Conservation (phyloP, 1,140 invertebrate species). For the Holcopasites calliopsidis region DNA sequence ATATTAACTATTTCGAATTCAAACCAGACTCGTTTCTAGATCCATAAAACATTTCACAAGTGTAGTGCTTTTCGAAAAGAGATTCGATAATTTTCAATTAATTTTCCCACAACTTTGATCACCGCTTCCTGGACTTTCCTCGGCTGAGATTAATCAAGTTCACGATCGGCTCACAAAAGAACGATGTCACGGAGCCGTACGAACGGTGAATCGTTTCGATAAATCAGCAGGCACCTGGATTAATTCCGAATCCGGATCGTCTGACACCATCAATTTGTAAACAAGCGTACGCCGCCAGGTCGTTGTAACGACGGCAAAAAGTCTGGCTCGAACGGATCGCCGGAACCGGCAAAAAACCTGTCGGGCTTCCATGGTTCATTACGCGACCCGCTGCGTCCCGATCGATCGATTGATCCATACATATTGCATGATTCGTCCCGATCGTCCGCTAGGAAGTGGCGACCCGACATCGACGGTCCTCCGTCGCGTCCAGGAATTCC, state of each 20-base stretch:
- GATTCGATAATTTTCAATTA: no score
- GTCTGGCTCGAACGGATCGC: slow-evolving; percentile 45
- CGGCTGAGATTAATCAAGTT: slow-evolving; percentile 28
- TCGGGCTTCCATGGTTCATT: slow-evolving; percentile 67
- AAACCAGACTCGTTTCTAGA: no score
- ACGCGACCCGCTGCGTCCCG: slow-evolving; percentile 56
- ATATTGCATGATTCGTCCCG: slow-evolving; percentile 66
- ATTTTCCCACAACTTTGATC: no score
- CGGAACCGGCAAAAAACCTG: slow-evolving; percentile 60
- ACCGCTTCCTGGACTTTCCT: no score
- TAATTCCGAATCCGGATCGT: slow-evolving; percentile 16
- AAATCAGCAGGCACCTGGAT: slow-evolving; percentile 36
- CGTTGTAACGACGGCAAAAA: slow-evolving; percentile 47
- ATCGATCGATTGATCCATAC: slow-evolving; percentile 60
- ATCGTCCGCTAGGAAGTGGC: slow-evolving; percentile 60
- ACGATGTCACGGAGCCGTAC: background rate
- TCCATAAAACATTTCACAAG: no score
- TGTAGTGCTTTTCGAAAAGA: no score
- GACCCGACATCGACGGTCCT: slow-evolving; percentile 36
- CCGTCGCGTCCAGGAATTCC: slow-evolving; percentile 15
- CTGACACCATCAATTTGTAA: slow-evolving; percentile 66
- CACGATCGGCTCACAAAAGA: background rate
- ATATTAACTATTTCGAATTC: no score
- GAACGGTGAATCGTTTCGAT: slow-evolving; percentile 7
- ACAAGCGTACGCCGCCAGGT: slow-evolving; percentile 48